Percentiles rank a stretch among this genome's conserved stretches.
These are phyloP conservation scores for Platerodrilus igneus DNA, from an alignment of 2,888 invertebrate genomes.

Conservation along the genomic window DNA sequence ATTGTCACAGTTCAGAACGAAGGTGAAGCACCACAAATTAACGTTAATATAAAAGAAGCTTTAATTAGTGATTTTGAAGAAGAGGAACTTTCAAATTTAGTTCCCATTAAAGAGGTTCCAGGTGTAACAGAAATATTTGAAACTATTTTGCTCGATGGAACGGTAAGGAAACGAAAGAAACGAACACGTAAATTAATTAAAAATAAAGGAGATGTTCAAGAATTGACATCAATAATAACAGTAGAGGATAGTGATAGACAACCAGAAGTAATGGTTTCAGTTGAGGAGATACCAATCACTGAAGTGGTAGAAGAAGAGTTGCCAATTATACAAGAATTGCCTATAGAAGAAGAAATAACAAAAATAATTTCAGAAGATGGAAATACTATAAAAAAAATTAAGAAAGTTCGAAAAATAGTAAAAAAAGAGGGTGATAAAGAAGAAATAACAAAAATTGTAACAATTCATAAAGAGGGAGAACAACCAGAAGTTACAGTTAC, in stretches of 20 bases:
- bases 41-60: conserved; percentile 33
- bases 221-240: conserved; percentile 43
- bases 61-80: conserved; percentile 19
- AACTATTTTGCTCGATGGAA: no score
- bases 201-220: conserved; percentile 39
- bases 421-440: conserved; percentile 39
- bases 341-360: conserved; percentile 28
- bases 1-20: conserved; percentile 40
- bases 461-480: conserved; percentile 35
- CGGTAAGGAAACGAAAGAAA: no score
- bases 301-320: no score
- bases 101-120: no score
- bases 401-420: conserved; percentile 41
- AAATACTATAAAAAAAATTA: conserved; percentile 27
- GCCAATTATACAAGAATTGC: conserved; percentile 29
- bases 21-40: conserved; percentile 34
- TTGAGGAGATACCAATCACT: conserved; percentile 9
- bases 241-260: conserved; percentile 43
- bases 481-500: conserved; percentile 27
- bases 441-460: conserved; percentile 46
- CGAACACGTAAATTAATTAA: conserved; percentile 21
- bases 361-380: conserved; percentile 19
- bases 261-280: conserved; percentile 20
- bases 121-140: no score
- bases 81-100: no score